phyloP scores from a whole-genome alignment of 2,113 vertebrate genomes.

The Lasiurus borealis region DNA sequence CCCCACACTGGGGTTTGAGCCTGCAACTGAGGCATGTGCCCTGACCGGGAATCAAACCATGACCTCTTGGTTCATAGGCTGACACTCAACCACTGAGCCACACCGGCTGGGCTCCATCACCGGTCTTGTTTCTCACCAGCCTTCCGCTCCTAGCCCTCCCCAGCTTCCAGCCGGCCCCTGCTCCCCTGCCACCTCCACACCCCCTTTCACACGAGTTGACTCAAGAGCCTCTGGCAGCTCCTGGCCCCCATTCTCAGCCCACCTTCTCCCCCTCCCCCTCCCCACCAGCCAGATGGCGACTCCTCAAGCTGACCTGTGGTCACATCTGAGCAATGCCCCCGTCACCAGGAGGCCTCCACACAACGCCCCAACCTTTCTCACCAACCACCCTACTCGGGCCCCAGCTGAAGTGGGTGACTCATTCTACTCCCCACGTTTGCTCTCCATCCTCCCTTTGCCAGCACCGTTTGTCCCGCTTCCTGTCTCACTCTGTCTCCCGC shows the following conservation, averaged over 20 bases:
- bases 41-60: too few species aligned
- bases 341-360: not conserved
- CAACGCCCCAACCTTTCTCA: not conserved
- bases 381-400: not conserved
- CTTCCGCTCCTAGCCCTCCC: not conserved
- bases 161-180: not conserved
- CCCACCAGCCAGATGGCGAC: not conserved
- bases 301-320: fast-evolving
- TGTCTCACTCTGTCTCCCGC: not conserved
- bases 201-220: not conserved
- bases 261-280: too few species aligned
- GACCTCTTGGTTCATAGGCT: too few species aligned
- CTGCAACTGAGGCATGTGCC: too few species aligned
- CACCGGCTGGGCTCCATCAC: too few species aligned
- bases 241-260: not conserved
- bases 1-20: too few species aligned
- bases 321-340: not conserved
- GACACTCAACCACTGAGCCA: too few species aligned
- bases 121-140: not conserved
- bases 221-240: not conserved
- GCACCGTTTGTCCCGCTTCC: not conserved
- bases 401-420: not conserved
- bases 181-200: not conserved
- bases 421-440: not conserved
- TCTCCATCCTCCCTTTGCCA: not conserved